phyloP scores from a whole-genome alignment of 2,888 invertebrate species.

The Zele albiditarsus region DNA sequence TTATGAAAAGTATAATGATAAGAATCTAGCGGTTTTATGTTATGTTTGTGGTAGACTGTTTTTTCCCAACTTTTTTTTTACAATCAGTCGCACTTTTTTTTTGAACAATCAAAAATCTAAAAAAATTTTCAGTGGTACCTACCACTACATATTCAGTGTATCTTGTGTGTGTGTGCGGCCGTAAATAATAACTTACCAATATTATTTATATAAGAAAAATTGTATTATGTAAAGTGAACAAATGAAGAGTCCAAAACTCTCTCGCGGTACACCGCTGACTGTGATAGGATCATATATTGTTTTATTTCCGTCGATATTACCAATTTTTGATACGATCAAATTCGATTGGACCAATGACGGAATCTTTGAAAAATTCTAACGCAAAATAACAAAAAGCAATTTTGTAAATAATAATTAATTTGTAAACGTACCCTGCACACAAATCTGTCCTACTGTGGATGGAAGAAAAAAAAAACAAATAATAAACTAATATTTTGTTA shows the following conservation, averaged over 20 bases:
- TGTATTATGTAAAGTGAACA: conserved; percentile 8
- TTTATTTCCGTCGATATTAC: conserved; percentile 55
- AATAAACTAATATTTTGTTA: conserved; percentile 42
- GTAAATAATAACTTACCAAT: conserved; percentile 19
- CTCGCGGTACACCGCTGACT: conserved; percentile 65
- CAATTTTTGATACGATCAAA: conserved; percentile 54
- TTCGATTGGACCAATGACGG: conserved; percentile 60
- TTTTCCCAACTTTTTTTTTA: background rate
- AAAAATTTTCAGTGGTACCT: background rate
- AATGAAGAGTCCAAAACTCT: background rate
- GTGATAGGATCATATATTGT: conserved; percentile 67
- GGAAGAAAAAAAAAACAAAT: conserved; percentile 31
- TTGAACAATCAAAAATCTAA: background rate
- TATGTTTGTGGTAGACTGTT: conserved; percentile 5
- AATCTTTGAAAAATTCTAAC: conserved; percentile 55
- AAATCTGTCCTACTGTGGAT: conserved; percentile 8
- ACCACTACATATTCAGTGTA: background rate
- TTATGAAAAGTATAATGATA: background rate
- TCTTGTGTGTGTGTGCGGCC: background rate
- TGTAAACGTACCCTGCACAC: background rate
- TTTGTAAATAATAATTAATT: conserved; percentile 52
- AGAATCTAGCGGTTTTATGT: background rate
- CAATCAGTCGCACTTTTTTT: background rate
- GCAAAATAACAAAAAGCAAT: conserved; percentile 42
- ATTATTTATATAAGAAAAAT: conserved; percentile 13